Base-by-base conservation (phyloP, 1,140 invertebrate species). In the Coelopa frigida region DNA sequence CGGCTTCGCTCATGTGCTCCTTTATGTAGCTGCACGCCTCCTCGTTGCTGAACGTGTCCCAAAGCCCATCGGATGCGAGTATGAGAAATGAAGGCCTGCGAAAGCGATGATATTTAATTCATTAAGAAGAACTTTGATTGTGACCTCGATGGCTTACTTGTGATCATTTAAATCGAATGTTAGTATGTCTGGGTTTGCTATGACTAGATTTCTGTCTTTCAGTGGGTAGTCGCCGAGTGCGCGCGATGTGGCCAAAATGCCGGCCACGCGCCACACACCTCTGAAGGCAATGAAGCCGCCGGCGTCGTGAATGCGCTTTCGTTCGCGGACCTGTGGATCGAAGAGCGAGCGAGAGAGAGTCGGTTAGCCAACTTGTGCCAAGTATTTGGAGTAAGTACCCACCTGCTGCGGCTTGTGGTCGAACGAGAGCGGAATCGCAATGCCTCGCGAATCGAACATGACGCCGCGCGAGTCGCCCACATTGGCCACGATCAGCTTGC, bases 321-420 rank as follows among this genome's bases (percentile, higher is more conserved):
- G 80, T 73, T 94, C 91, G 57, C 90, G 73, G 60, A 87, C 80
- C 82, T 89, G 60, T 29, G 70, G 72, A 49, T 42, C 50, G 10
- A 36, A 21, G 12, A 23, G 23, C 24, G n/a, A 12, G 37, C 37
- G 22, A 38, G 22, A 11, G 12, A 12, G 8, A 14, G 18, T 18
- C 3, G 2, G 18, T 12, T 20, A 38, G 18, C 10, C 11, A 38
- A 2, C 17, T 39, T 14, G 31, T 4, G n/a, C 4, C 31, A 33
- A 33, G 24, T 47, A 44, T 20, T 47, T 5, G 14, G 4, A 5
- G 12, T 17, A 37, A 42, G 12, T 15, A 23, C 18, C 63, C 73
- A 92, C 89, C 77, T 91, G 85, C 67, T 94, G 88, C 21, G 94
- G 94, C 75, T 97, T 97, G 60, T 98, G 93, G 70, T 97, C 94